phyloP scores from a whole-genome alignment of 2,113 vertebrate species.

The Ceyx melanurus region DNA sequence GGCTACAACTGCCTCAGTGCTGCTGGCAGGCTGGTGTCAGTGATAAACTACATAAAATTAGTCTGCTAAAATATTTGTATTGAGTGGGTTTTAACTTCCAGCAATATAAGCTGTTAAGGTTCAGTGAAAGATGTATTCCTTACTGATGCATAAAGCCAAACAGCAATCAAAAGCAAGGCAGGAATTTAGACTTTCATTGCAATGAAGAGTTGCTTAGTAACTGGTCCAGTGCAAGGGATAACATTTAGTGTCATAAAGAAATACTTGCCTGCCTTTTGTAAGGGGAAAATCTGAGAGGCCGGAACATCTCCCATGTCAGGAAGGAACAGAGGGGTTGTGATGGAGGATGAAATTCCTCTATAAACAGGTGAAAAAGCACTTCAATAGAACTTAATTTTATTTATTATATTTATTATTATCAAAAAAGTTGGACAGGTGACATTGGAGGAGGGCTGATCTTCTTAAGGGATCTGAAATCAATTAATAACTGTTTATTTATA shows the following conservation, averaged over 20 bases:
- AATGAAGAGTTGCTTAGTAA: neutral
- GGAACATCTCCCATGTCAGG: neutral
- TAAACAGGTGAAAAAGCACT: neutral
- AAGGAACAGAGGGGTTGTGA: neutral
- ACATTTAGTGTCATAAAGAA: neutral
- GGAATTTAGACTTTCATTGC: neutral
- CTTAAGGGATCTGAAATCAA: neutral
- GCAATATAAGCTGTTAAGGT: neutral
- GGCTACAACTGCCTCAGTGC: fast-evolving
- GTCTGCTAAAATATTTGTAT: neutral
- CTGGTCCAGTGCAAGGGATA: neutral
- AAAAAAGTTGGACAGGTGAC: neutral
- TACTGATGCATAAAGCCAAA: neutral
- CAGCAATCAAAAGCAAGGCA: neutral
- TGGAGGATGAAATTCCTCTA: fast-evolving
- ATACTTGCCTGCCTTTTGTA: neutral
- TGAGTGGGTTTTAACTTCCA: neutral
- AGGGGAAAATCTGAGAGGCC: neutral
- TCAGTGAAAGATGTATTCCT: neutral
- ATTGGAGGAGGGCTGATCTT: neutral
- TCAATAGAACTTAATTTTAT: neutral
- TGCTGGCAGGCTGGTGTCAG: neutral
- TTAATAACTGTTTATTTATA: neutral
- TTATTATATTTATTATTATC: too few species aligned
- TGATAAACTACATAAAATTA: neutral